These are phyloP conservation scores for Ophioninae sp. DNA, from an alignment of 2,888 invertebrate species.

Conservation along the genomic window DNA sequence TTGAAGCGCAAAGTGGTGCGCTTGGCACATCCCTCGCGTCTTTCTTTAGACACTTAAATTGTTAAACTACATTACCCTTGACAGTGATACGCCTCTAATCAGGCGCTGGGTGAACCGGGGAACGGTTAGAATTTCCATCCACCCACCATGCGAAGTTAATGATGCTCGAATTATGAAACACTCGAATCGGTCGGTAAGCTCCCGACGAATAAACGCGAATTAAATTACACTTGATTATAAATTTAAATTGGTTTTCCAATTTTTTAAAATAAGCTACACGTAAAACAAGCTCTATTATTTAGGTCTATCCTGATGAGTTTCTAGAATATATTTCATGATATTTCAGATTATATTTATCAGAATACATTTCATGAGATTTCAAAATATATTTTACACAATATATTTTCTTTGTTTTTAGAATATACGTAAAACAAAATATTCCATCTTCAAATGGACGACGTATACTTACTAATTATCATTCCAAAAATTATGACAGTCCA, in stretches of 20 bases:
- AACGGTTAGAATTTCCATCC: conserved; percentile 4
- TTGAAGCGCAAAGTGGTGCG: conserved; percentile 4
- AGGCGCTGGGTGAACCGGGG: conserved; percentile 9
- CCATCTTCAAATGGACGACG: no score
- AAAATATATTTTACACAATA: no score
- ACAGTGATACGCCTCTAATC: conserved; percentile 14
- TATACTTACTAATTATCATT: no score
- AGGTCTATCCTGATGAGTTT: background rate
- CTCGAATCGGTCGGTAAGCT: conserved; percentile 14
- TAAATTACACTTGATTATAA: conserved; percentile 6
- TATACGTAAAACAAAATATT: no score
- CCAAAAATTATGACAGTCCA: no score
- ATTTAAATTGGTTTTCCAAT: background rate
- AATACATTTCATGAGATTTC: no score
- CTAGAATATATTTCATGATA: background rate
- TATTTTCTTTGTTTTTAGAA: no score
- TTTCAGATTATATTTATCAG: no score
- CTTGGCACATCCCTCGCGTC: conserved; percentile 5
- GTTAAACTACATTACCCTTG: conserved; percentile 26
- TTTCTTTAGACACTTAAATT: conserved; percentile 16
- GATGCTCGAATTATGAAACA: conserved; percentile 11
- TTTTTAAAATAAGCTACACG: background rate
- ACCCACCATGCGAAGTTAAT: conserved; percentile 11
- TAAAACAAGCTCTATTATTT: background rate
- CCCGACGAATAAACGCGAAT: conserved; percentile 1